phyloP scores from a whole-genome alignment of 2,797 vertebrate species.

The Cossypha heuglini region DNA sequence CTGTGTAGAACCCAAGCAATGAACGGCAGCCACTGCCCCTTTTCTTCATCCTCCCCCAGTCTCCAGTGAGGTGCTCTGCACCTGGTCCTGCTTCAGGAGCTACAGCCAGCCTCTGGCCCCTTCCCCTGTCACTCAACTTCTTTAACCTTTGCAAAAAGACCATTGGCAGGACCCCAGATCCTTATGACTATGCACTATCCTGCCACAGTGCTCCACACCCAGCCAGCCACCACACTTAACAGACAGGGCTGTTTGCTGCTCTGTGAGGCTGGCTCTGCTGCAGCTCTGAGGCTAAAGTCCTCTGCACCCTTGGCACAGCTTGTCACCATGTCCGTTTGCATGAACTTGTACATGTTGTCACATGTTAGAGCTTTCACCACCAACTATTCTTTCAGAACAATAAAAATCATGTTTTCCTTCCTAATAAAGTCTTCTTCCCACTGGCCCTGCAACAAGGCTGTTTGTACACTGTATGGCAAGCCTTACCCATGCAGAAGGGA shows the following conservation, averaged over 20 bases:
- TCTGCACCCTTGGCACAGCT: not conserved
- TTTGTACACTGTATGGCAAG: not conserved
- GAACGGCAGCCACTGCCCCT: not conserved
- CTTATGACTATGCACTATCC: not conserved
- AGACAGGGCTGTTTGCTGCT: not conserved
- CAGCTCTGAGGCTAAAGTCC: not conserved
- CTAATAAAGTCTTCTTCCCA: not conserved
- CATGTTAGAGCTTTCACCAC: not conserved
- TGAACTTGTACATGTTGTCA: not conserved
- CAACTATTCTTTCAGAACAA: not conserved
- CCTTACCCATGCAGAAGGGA: not conserved
- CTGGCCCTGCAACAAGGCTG: not conserved
- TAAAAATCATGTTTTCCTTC: not conserved
- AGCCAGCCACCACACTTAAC: not conserved
- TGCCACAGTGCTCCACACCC: not conserved
- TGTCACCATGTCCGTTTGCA: rapidly evolving
- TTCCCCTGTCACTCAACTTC: not conserved
- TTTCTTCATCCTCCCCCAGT: not conserved
- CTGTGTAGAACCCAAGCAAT: not conserved
- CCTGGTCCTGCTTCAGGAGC: not conserved
- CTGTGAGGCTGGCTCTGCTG: not conserved
- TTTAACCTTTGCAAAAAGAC: not conserved
- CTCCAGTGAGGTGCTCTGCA: rapidly evolving
- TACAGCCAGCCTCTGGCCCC: not conserved
- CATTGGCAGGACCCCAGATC: not conserved